Evolutionary conservation across 2,888 invertebrate genomes (phyloP).

Genomic region (Parnassius apollo): DNA sequence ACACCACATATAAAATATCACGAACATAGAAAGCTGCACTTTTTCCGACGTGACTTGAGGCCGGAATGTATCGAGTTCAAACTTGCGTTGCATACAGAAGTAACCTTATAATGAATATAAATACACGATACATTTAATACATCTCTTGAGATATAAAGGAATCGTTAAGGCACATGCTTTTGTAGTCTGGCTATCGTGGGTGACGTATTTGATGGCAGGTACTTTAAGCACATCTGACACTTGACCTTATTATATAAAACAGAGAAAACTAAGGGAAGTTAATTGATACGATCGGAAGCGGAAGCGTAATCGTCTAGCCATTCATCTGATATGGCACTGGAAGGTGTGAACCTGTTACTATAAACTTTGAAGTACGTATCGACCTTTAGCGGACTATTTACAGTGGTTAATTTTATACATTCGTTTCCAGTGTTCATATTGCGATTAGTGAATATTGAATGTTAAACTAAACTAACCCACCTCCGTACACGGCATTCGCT

Average conservation of each 20-base stretch:
- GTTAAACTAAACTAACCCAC: slow-evolving; percentile 14
- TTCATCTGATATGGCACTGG: slow-evolving; percentile 65
- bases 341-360: slow-evolving; percentile 55
- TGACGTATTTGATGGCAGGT: slow-evolving; percentile 1
- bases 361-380: slow-evolving; percentile 61
- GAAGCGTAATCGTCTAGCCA: slow-evolving; percentile 57
- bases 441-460: slow-evolving; percentile 11
- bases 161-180: no score
- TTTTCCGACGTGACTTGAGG: slow-evolving; percentile 66
- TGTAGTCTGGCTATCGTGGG: background rate
- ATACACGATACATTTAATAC: background rate
- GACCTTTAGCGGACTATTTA: slow-evolving; percentile 51
- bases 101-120: background rate
- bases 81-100: slow-evolving; percentile 30
- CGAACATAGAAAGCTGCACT: slow-evolving; percentile 67
- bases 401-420: slow-evolving; percentile 32
- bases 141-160: background rate
- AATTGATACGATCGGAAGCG: slow-evolving; percentile 61
- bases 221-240: slow-evolving; percentile 5
- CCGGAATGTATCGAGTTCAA: slow-evolving; percentile 29
- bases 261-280: slow-evolving; percentile 62
- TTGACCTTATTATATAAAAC: slow-evolving; percentile 51
- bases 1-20: slow-evolving; percentile 47
- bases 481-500: slow-evolving; percentile 43
- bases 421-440: slow-evolving; percentile 23